These are phyloP conservation scores for Calliphora vicina DNA, from an alignment of 1,140 invertebrate genomes.

Conservation along the genomic window DNA sequence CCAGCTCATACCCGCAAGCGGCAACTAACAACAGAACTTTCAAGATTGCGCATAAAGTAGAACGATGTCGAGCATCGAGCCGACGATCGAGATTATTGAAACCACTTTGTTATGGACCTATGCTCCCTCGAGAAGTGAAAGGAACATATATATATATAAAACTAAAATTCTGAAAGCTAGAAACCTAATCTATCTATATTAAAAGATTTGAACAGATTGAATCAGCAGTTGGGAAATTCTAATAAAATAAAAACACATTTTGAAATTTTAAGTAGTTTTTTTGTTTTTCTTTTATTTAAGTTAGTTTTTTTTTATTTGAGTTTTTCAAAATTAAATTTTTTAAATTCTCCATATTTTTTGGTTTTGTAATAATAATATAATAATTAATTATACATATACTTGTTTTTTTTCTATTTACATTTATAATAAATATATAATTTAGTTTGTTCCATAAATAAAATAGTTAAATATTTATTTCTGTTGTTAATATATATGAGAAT, in stretches of 20 bases:
- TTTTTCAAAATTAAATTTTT: constrained; percentile 32
- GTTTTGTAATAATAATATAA: constrained; percentile 2
- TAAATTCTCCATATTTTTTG: background rate
- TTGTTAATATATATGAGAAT: background rate
- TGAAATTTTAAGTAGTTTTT: background rate
- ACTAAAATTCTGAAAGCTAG: no score
- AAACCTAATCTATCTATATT: no score
- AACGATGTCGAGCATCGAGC: no score
- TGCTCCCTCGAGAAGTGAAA: no score
- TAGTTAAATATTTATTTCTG: background rate
- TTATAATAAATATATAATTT: background rate
- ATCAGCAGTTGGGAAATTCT: no score
- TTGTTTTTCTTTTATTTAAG: constrained; percentile 5
- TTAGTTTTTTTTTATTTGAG: constrained; percentile 23
- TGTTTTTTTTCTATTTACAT: constrained; percentile 13
- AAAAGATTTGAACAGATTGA: no score
- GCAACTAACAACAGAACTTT: no score
- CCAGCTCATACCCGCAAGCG: no score
- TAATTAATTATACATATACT: constrained; percentile 16
- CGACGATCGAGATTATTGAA: no score
- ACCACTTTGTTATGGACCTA: no score
- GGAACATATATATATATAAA: no score
- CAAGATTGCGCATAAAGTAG: no score
- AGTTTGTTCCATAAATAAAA: background rate
- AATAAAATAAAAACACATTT: background rate